Percentiles rank a stretch among this genome's conserved stretches.
These are phyloP conservation scores for Cactoblastis cactorum DNA, from an alignment of 2,888 invertebrate genomes.

Conservation along the genomic window DNA sequence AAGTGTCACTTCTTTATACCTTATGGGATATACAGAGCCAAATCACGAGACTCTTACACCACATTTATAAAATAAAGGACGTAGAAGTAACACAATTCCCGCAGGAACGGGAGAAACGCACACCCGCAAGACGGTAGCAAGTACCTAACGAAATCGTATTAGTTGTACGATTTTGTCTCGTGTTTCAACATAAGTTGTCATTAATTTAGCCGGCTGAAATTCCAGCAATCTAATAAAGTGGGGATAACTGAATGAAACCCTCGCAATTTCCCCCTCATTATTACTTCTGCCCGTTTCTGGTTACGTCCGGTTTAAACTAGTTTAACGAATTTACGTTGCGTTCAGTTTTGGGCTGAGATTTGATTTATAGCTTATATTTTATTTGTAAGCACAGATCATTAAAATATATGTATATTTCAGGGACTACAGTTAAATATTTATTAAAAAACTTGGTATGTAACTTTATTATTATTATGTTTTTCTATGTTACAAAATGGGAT, in stretches of 20 bases:
- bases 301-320: conserved; percentile 1
- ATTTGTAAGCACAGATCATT: no score
- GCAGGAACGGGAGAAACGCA: no score
- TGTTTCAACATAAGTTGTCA: conserved; percentile 2
- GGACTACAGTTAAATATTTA: no score
- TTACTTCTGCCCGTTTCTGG: conserved; percentile 1
- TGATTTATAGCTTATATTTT: no score
- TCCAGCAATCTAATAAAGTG: conserved; percentile 8
- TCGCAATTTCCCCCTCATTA: not conserved
- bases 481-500: no score
- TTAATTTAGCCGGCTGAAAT: not conserved
- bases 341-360: not conserved
- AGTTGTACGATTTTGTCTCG: not conserved
- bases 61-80: not conserved
- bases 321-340: not conserved
- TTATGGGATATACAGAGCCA: no score
- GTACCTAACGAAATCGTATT: not conserved
- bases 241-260: conserved; percentile 8
- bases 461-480: no score
- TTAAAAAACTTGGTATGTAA: no score
- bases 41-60: no score
- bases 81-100: not conserved
- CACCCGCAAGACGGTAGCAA: no score
- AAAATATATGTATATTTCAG: no score
- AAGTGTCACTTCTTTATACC: no score